Evolutionary conservation across 2,888 invertebrate species (phyloP), one percentile per base, ranked within the genome.

Genomic region (Itoplectis maculator): DNA sequence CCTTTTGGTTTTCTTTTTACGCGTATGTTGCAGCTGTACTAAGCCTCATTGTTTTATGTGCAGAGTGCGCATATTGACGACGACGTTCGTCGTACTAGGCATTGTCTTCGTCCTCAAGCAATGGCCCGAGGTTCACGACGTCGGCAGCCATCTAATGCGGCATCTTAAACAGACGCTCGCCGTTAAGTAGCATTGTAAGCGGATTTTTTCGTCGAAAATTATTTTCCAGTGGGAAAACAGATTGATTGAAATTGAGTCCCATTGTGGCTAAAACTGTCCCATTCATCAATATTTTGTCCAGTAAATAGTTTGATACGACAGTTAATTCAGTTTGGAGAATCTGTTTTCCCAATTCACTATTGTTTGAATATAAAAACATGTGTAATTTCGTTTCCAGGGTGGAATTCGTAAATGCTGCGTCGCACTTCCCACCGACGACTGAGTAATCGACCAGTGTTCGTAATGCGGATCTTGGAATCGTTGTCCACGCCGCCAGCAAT

Each of bases 91-190:
- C 86, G 96, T 97, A 83, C 95, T 97, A 94, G 94, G 96, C 78
- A 95, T 97, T 88, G 96, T 97, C 88, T 96, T 97, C 94, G 96
- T 97, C 87, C 95, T 97, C 92, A 96, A 96, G 91, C 97, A 97
- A 91, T 98, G 97, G 97, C 97, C 97, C 74, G 97, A 97, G 93
- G 96, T 97, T 87, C 95, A 96, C 91, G 97, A 97, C 89, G 95
- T 97, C 86, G 97, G 97, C 20, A 96, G 96, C 85, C 97, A 97
- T 88, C 95, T 97, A 85, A 95, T 96, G 94, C 95, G 96, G 88
- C 95, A 96, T 88, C 95, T 97, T 90, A 96, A 96, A 93, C 96
- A 96, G 93, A 96, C 96, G 89, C 93, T 97, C 86, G 95, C 96
- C 88, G 96, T 96, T 91, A 95, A 95, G 92, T 96, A 95, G 91